Evolutionary conservation across 2,113 vertebrate species (phyloP), one percentile per base, ranked within the genome.

Genomic region (Tenebrosternarchus preto): DNA sequence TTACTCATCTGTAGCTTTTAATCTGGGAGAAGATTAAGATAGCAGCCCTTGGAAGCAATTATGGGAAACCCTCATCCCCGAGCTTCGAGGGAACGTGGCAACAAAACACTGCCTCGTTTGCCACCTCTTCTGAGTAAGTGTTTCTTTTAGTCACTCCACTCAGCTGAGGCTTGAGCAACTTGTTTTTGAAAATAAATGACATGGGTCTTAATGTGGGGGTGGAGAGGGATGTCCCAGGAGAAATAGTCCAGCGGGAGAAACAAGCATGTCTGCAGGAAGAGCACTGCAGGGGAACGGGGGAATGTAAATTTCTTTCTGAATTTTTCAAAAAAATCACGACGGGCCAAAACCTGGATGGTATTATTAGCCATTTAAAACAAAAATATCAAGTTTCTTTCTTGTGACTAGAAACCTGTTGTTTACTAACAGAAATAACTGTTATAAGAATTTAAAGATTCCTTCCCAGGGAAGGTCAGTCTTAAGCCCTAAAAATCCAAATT

Each of bases 11-110:
- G 24, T 19, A 71, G 84, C 36, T 9, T 80, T 80, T 74, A 79
- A 68, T 80, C 81, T 77, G 76, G 46, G 55, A 2, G 11, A 55
- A 86, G 82, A 80, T 88, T 84, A 85, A 82, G 78, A 89, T 84
- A 64, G 29, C 77, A 61, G 77, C 80, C 43, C 50, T 25, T 50
- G 50, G 36, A 87, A 76, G 85, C 80, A 85, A 78, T 83, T 88
- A 86, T 68, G 5, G 22, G 27, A 29, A 50, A 15, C 43, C 43
- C 60, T 25, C 69, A n/a, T 27, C 29, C 3, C 31, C 16, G 56
- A 56, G 68, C n/a, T 36, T 5, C 20, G 25, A 50, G 77, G 78
- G 59, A 73, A 25, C 39, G 15, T 22, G 27, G 31, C 16, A 72
- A 11, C 27, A 27, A 56, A 27, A 39, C n/a, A 8, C 15, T 0